Evolutionary conservation across 2,888 invertebrate species (phyloP), one percentile per base, ranked within the genome.

Genomic region (Crepidodera aurea): DNA sequence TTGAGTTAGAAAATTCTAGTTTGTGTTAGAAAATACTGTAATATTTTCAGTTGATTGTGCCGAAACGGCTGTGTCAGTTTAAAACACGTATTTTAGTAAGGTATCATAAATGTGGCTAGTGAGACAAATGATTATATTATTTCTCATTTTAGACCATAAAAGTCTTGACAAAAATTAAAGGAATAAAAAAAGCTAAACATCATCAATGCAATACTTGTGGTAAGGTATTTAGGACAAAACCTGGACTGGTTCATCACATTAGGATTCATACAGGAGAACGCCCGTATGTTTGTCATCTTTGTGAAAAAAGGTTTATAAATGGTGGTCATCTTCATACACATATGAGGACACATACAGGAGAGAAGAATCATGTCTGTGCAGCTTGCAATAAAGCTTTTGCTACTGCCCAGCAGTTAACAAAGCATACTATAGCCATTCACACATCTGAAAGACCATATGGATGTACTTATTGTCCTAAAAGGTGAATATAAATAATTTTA

Each of bases 241-340:
- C 80, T 0, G 77, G 81, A 15, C 69, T 82, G 44, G 76, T 80
- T n/a, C 81, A 81, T 72, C 82, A 82, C 63, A 79, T 81, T 51
- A 71, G 81, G 37, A 81, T 80, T 25, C 82, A 82, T 64, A 81
- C 81, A 0, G 81, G 81, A 0, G 82, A 82, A 68, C 72, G 81
- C 3, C 82, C 82, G 0, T 82, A 81, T 62, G 74, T 79, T 6
- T 82, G 82, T 62, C 80, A 80, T 69, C 71, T 82, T 29, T 82
- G 82, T 57, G 79, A 81, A 62, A 82, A 82, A 69, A 66, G 76
- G 39, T 82, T 82, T 64, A 78, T 81, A 19, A 81, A 81, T 59
- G 81, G 81, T 1, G 82, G 82, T 0, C 81, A 82, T 68, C 69
- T 82, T 29, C 80, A 81, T 62, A 81, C 81, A 0, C 82, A 82